These are phyloP conservation scores for Glomeris maerens DNA, from an alignment of 1,140 invertebrate species.

Conservation along the genomic window DNA sequence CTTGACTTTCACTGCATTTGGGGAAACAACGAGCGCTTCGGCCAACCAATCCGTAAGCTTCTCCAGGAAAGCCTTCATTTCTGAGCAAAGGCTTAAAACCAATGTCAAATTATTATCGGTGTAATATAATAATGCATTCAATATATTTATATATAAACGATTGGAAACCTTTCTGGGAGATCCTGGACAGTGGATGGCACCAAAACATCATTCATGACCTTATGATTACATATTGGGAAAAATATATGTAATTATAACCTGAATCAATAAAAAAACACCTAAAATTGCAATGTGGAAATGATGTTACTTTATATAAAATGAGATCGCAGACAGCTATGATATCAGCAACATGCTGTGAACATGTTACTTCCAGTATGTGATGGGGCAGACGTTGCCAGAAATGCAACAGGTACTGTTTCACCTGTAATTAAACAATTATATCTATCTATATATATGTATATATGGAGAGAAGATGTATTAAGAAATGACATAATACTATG, in stretches of 20 bases:
- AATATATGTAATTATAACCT: background rate
- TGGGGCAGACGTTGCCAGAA: conserved; percentile 43
- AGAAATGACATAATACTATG: conserved; percentile 1
- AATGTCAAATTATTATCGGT: background rate
- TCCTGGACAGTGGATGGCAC: conserved; percentile 11
- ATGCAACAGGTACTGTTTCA: conserved; percentile 38
- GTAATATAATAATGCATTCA: conserved; percentile 1
- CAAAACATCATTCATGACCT: conserved; percentile 19
- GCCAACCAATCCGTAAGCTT: conserved; percentile 38
- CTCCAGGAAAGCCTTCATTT: conserved; percentile 40
- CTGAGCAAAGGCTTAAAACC: conserved; percentile 32
- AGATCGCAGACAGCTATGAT: conserved; percentile 40
- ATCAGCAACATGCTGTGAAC: conserved; percentile 30
- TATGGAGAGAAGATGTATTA: too few relatives aligned
- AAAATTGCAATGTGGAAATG: conserved; percentile 33
- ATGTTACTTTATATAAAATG: conserved; percentile 38
- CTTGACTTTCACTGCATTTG: too few relatives aligned
- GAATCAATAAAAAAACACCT: conserved; percentile 32
- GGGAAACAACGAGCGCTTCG: conserved; percentile 35
- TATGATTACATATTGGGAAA: too few relatives aligned
- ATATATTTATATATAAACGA: too few relatives aligned
- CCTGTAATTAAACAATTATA: conserved; percentile 21
- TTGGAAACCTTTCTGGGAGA: conserved; percentile 4
- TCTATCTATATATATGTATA: too few relatives aligned
- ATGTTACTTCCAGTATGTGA: conserved; percentile 34